Evolutionary conservation across 2,888 invertebrate genomes (phyloP), one percentile per base, ranked within the genome.

Genomic region (Homarus gammarus): DNA sequence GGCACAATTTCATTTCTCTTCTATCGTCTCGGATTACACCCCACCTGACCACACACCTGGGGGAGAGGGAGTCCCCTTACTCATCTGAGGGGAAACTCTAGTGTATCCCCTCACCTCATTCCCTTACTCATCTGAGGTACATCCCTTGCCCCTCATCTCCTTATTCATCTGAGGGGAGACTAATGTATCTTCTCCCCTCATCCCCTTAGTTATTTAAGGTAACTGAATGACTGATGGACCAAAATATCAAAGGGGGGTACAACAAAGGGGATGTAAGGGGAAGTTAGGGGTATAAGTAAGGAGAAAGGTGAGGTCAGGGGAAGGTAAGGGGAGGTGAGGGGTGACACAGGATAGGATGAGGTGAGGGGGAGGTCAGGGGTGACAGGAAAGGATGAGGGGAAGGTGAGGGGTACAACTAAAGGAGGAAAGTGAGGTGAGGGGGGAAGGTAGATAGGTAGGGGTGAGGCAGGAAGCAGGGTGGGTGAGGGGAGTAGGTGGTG

Each of bases 31-130:
- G 51, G 70, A 83, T 83, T 83, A 83, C 83, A 70, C 70, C 40
- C 83, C 83, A 83, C 83, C 83, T 83, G 83, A 83, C 83, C 83
- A 83, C 83, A 44, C 72, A 64, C 72, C 51, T 83, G 83, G 27
- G 83, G 83, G 72, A 40, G 70, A 33, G 70, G 51, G 72, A 51
- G 56, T 6, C 5, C n/a, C 27, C 27, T 44, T 36, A n/a, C 12
- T 64, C 40, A 64, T 64, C 15, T n/a, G 64, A 38, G 64, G 38
- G 22, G 36, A 22, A 22, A 33, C 15, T 27, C 18, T 22, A n/a
- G 33, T 36, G 61, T 18, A n/a, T n/a, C n/a, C n/a, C n/a, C n/a
- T n/a, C n/a, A n/a, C n/a, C n/a, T n/a, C n/a, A n/a, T n/a, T n/a
- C n/a, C n/a, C n/a, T n/a, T n/a, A n/a, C n/a, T n/a, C n/a, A n/a